These are phyloP conservation scores for Limnephilus rhombicus DNA, from an alignment of 2,888 invertebrate genomes.

Conservation along the genomic window DNA sequence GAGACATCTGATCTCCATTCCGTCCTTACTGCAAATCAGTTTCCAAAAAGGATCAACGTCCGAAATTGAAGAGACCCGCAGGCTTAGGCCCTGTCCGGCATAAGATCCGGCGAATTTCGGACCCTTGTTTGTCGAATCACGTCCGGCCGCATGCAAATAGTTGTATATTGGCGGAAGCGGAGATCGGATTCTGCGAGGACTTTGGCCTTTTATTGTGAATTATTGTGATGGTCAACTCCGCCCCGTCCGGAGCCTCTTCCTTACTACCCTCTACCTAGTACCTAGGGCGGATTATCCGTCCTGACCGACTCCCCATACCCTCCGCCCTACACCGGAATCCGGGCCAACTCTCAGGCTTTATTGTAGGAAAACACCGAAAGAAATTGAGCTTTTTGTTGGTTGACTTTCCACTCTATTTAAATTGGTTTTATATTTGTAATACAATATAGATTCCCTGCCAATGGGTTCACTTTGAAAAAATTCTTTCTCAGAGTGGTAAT, in stretches of 20 bases:
- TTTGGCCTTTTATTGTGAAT: slow-evolving; percentile 62
- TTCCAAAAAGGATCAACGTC: slow-evolving; percentile 52
- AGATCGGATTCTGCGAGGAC: slow-evolving; percentile 49
- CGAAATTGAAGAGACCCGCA: slow-evolving; percentile 54
- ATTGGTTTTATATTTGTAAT: not conserved
- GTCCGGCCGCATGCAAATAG: slow-evolving; percentile 61
- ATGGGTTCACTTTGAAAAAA: not conserved
- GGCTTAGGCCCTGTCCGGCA: slow-evolving; percentile 50
- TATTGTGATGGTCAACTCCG: slow-evolving; percentile 62
- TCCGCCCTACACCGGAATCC: not conserved
- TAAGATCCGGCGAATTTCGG: slow-evolving; percentile 57
- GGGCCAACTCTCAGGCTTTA: not conserved
- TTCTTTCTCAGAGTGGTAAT: not conserved
- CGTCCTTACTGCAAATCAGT: slow-evolving; percentile 58
- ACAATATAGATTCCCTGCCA: not conserved
- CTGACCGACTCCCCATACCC: not conserved
- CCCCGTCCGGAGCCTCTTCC: slow-evolving; percentile 29
- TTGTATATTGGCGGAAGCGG: slow-evolving; percentile 54
- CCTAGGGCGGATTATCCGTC: not conserved
- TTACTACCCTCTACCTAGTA: not conserved
- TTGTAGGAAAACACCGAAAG: not conserved
- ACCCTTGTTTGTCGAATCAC: slow-evolving; percentile 64
- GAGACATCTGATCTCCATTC: slow-evolving; percentile 44
- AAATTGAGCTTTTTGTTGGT: not conserved
- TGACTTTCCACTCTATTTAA: not conserved